Conservation (phyloP, 1,140 invertebrate genomes). For the Macrosteles quadrilineatus region DNA sequence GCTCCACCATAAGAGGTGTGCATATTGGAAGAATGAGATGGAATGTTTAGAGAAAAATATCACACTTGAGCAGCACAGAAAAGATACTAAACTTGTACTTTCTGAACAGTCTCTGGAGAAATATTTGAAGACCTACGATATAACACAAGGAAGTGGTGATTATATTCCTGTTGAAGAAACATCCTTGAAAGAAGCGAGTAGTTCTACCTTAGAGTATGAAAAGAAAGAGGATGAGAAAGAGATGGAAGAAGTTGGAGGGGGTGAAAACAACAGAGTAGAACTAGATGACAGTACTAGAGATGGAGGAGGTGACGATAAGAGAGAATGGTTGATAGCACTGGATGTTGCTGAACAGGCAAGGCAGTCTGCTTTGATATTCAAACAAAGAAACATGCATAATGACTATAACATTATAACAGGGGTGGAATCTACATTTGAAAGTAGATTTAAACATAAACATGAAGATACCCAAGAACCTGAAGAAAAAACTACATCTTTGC, state of each 20-base stretch:
- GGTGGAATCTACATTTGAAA: neutral
- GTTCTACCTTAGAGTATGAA: no score
- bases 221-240: no score
- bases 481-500: no score
- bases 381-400: slow-evolving; percentile 18
- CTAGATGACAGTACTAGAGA: neutral
- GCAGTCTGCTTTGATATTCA: slow-evolving; percentile 3
- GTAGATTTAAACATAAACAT: neutral
- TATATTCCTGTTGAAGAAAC: no score
- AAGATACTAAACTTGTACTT: no score
- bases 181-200: no score
- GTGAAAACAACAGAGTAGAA: neutral
- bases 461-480: neutral
- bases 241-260: no score
- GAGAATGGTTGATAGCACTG: slow-evolving; percentile 5
- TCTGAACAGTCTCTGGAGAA: no score
- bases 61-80: no score
- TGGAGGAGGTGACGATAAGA: neutral
- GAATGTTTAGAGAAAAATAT: neutral
- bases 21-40: neutral
- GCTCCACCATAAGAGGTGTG: neutral
- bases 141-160: no score
- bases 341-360: slow-evolving; percentile 10
- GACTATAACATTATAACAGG: slow-evolving; percentile 27
- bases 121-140: no score